Base-by-base conservation (phyloP, 1,140 invertebrate species). In the Odontomachus brunneus region DNA sequence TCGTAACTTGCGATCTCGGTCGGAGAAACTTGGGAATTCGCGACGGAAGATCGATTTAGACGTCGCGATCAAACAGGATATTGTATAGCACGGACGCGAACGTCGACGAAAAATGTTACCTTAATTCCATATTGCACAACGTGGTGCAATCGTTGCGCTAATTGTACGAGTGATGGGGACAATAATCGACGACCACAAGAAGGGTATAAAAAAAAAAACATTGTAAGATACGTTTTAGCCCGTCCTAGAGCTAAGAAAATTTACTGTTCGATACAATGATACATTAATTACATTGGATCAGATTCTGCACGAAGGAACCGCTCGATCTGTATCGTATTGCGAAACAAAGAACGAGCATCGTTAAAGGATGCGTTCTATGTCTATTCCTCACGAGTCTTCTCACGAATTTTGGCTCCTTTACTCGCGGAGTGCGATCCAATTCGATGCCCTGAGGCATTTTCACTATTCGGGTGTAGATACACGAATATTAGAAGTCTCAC, bases 81-180 rank as follows among this genome's bases (percentile, higher is more conserved):
- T 15, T 48, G 22, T 44, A 51, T 49, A 19, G 44, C 57, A 82
- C 69, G 62, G 74, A 74, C 78, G 15, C 60, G 33, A 76, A 78
- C 51, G 51, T 73, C 59, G 14, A 83, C 55, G 33, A 44, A 7
- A 26, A 67, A 51, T 59, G 33, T 29, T 51, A 66, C 9, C 38
- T 80, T 76, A 44, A 76, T 65, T 80, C 75, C 22, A 48, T 53
- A 76, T 65, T 65, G 44, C 59, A 66, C 57, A 63, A 49, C 57
- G 38, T 69, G 19, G 75, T 71, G 44, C 51, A 69, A 69, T 80
- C 38, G 38, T 44, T 75, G 73, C 55, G 49, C 53, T 49, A 86
- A 62, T 67, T 67, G 44, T 78, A 88, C 69, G 85, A 88, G 65
- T 14, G 65, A 81, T 83, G 53, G 72, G 69, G 88, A 89, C 88